These are phyloP conservation scores for Gallirallus australis DNA, from an alignment of 2,797 vertebrate genomes.

Conservation along the genomic window DNA sequence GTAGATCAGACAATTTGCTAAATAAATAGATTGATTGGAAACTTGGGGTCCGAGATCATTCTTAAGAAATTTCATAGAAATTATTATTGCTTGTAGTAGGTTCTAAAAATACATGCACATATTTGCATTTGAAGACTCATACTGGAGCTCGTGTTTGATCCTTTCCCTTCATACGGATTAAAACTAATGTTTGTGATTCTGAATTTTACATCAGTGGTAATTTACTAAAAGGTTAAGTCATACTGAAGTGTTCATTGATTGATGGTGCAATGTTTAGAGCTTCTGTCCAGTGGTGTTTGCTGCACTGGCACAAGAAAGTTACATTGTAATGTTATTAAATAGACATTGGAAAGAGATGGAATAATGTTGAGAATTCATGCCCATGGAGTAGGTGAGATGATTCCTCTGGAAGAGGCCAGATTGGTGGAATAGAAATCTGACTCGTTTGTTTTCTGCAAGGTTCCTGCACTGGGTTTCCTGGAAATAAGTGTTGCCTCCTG, in stretches of 20 bases:
- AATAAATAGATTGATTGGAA: not conserved
- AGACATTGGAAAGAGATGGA: slow-evolving; percentile 6
- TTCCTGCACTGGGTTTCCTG: not conserved
- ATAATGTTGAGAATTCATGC: not conserved
- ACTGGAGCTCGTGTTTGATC: not conserved
- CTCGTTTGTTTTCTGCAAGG: not conserved
- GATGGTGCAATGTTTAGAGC: not conserved
- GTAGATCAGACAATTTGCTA: not conserved
- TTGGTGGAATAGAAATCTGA: not conserved
- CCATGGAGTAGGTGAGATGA: not conserved
- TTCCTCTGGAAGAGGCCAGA: not conserved
- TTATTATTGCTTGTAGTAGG: not conserved
- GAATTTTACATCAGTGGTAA: not conserved
- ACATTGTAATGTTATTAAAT: slow-evolving; percentile 30
- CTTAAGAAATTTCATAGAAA: not conserved
- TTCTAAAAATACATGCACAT: not conserved
- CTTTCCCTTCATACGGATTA: not conserved
- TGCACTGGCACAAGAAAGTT: not conserved
- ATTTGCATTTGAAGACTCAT: not conserved
- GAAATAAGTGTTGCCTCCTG: not conserved
- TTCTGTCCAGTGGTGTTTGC: not conserved
- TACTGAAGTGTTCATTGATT: not conserved
- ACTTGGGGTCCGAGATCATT: not conserved
- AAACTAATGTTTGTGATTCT: not conserved
- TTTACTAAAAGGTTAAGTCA: not conserved